Evolutionary conservation across 2,888 invertebrate species (phyloP).

Genomic region (Trichopoda pennipes): DNA sequence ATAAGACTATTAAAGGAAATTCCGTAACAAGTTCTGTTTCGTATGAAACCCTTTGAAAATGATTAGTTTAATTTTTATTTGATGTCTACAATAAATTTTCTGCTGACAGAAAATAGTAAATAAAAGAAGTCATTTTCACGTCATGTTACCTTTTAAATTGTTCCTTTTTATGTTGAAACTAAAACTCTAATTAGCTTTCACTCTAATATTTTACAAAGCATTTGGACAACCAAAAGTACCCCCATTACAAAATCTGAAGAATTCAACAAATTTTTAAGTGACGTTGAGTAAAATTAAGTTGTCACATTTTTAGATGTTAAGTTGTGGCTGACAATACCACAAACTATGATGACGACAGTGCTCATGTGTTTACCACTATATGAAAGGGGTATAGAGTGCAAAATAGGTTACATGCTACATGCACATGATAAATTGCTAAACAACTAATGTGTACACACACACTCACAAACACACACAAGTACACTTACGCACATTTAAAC

Average conservation of each 20-base stretch:
- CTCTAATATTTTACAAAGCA: not conserved
- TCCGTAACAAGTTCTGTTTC: too few species aligned
- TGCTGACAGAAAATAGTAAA: too few species aligned
- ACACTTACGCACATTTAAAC: not conserved
- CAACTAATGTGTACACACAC: not conserved
- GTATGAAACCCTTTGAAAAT: too few species aligned
- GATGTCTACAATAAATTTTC: too few species aligned
- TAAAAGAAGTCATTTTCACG: too few species aligned
- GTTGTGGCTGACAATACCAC: slow-evolving; percentile 19
- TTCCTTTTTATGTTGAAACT: too few species aligned
- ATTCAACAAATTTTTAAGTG: slow-evolving; percentile 31
- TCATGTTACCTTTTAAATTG: too few species aligned
- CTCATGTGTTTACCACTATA: not conserved
- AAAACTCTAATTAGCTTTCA: not conserved
- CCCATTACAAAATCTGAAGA: not conserved
- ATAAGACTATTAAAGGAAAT: too few species aligned
- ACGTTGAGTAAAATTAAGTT: slow-evolving; percentile 58
- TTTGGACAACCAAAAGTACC: not conserved
- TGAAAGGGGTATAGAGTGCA: slow-evolving; percentile 4
- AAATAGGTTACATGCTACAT: slow-evolving; percentile 39
- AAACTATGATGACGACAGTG: slow-evolving; percentile 47
- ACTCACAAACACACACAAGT: not conserved
- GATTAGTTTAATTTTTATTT: too few species aligned
- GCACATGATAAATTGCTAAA: slow-evolving; percentile 48
- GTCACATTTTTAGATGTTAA: slow-evolving; percentile 42